Evolutionary conservation across 2,113 vertebrate genomes (phyloP), one percentile per base, ranked within the genome.

Genomic region (Glareola pratincola): DNA sequence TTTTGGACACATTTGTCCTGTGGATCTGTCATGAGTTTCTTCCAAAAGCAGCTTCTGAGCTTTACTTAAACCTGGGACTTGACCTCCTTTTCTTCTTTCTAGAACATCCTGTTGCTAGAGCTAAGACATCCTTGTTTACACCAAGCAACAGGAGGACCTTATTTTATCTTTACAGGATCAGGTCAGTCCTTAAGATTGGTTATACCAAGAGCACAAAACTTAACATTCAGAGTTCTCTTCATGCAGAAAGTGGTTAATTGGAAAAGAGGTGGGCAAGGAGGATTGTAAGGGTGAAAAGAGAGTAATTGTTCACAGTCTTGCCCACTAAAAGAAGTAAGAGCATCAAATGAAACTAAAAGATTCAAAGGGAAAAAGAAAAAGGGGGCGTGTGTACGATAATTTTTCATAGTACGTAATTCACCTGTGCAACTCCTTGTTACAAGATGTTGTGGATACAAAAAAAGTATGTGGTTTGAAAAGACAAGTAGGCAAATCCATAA

Each of bases 21-120:
- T 72, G 18, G 20, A 63, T 78, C 56, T 93, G 23, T 93, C 34
- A 32, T 22, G 62, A 54, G 8, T 47, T 85, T 78, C 73, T 96
- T 80, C 60, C 51, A 85, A 90, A 85, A 75, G 50, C 71, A 85
- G 27, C 32, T 87, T 91, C 69, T 72, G 51, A 90, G 24, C 36
- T 87, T 90, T 67, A 85, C 43, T 78, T 91, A 67, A 84, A 81
- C 23, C 32, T 68, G 15, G 26, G 26, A 48, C 47, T 85, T 79
- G 23, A 53, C n/a, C 10, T 74, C 3, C 11, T 76, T 79, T 80
- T 50, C 68, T 88, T 85, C n/a, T 10, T 88, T 75, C 56, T 91
- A 67, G 50, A 93, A 41, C 47, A 14, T 84, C 18, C 9, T 67
- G 20, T 87, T 91, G 90, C n/a, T 85, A 59, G 26, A 90, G 24